A percentile compares a stretch with the other conserved stretches of the same genome.
Conservation (phyloP, 92 coral and sea anemone genomes). For the Blastomussa wellsi region DNA sequence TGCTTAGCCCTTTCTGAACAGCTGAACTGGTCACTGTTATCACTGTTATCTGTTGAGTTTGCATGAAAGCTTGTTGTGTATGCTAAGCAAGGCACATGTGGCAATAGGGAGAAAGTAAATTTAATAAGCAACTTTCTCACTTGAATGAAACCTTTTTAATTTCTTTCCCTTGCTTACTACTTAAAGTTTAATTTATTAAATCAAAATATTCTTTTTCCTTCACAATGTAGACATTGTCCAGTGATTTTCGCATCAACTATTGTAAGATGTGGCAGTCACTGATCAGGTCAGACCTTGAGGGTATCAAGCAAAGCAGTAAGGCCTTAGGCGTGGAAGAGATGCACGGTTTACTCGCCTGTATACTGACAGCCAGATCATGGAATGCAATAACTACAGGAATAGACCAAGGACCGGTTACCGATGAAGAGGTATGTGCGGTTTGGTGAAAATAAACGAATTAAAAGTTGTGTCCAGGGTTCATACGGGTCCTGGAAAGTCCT, state of each 20-base stretch:
- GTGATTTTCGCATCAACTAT: conserved; percentile 90
- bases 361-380: conserved; percentile 97
- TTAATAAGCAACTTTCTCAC: no score
- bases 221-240: conserved; percentile 62
- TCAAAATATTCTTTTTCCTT: neutral
- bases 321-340: conserved; percentile 88
- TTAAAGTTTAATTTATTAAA: neutral
- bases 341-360: conserved; percentile 91
- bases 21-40: no score
- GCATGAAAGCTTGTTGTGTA: neutral
- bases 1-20: no score
- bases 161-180: neutral
- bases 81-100: no score
- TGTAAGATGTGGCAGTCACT: conserved; percentile 97
- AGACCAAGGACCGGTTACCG: conserved; percentile 76
- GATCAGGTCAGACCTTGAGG: conserved; percentile 85
- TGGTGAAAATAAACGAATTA: neutral
- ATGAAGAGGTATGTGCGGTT: conserved; percentile 68
- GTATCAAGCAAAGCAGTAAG: conserved; percentile 82
- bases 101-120: no score
- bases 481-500: no score
- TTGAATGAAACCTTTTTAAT: no score
- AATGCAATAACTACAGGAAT: conserved; percentile 86
- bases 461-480: no score
- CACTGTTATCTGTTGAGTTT: neutral